Base-by-base conservation (phyloP, 2,888 invertebrate genomes). In the Eupithecia dodoneata region DNA sequence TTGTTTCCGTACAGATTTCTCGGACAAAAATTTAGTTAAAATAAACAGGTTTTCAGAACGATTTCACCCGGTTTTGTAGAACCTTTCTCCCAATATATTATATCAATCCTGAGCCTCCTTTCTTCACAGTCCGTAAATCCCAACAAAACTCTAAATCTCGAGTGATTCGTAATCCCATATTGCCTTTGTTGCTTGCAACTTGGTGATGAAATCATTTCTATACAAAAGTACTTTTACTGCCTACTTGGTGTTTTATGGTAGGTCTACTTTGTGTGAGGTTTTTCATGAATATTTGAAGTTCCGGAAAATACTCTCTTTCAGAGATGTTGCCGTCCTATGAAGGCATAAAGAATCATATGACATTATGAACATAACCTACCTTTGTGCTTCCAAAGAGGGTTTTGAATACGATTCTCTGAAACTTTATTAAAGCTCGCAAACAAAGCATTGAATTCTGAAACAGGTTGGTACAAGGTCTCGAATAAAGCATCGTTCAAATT, bases 91-190 rank as follows among this genome's bases (percentile, higher is more conserved):
- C 13, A 45, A 45, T 45, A 6, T 9, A 52, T 3, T 44, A 7
- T 66, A 42, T 42, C 4, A 49, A 30, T 12, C 10, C 45, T 10
- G 47, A 72, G 67, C 63, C 59, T 67, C 52, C 10, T 42, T 59
- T 59, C 30, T 63, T 30, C 47, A 49, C 55, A 74, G 7, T 10
- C 52, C 71, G 5, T 71, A 73, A 55, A 55, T 59, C 67, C 66
- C 7, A 2, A 15, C 72, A 77, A 74, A 72, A 71, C 47, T 71
- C 73, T 63, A 73, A 78, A 71, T 76, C 73, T 73, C 71, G 49
- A 76, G 73, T 73, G 75, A 76, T 71, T 66, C 71, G 71, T 78
- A 78, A 78, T 78, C 73, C 73, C 71, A 71, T 76, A 78, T 70
- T 55, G 70, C 73, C 73, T 72, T 72, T 77, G 77, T 76, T 71